These are phyloP conservation scores for Platycercus adscitus DNA, from an alignment of 2,113 vertebrate genomes.

Conservation along the genomic window DNA sequence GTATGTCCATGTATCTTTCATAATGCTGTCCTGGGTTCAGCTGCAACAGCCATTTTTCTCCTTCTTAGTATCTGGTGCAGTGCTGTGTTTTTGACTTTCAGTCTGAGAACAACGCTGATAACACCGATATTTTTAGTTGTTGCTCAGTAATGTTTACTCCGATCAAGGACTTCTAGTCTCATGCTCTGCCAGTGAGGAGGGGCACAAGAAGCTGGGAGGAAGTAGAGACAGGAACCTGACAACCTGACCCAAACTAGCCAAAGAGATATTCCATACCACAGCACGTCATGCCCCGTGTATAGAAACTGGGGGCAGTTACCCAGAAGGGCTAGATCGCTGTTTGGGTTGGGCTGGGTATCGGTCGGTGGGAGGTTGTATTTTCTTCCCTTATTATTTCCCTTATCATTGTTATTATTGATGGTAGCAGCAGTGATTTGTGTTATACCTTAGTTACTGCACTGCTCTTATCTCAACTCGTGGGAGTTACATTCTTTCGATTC, in stretches of 20 bases:
- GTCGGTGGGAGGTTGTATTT: not conserved
- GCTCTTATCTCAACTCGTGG: not conserved
- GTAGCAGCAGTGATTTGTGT: not conserved
- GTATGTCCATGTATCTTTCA: not conserved
- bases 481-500: not conserved
- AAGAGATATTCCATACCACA: not conserved
- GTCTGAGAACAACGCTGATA: not conserved
- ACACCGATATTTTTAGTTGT: not conserved
- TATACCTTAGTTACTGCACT: not conserved
- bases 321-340: not conserved
- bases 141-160: not conserved
- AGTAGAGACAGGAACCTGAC: not conserved
- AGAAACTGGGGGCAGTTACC: not conserved
- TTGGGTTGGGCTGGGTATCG: not conserved
- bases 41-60: not conserved
- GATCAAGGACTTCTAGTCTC: too few species aligned
- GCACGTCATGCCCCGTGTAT: not conserved
- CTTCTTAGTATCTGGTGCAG: not conserved
- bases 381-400: not conserved
- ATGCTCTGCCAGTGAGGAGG: too few species aligned
- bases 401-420: not conserved
- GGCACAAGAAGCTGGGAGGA: not conserved
- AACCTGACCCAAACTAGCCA: not conserved
- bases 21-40: not conserved
- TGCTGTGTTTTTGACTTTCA: not conserved